Evolutionary conservation across 2,888 invertebrate species (phyloP), one percentile per base, ranked within the genome.

Genomic region (Cataglyphis cursor): DNA sequence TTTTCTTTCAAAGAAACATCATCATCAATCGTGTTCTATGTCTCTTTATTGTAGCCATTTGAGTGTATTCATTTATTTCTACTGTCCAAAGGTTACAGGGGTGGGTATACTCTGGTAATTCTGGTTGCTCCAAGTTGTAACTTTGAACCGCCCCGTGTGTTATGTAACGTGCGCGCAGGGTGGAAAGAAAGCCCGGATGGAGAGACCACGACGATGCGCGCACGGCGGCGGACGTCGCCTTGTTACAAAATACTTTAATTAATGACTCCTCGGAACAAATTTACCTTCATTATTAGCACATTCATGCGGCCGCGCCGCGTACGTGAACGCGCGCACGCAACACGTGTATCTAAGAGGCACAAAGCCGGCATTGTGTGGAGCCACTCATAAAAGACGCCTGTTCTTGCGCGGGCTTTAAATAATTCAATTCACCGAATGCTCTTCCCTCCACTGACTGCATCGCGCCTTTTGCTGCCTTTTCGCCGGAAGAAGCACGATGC

Each of bases 251-350:
- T 93, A 93, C 92, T 94, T 94, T 93, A 94, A 94, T 94, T 94
- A 94, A 94, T 94, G 93, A 93, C 93, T 93, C 90, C 93, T 93
- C 91, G 92, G 91, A 92, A 93, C 92, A 93, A 94, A 94, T 94
- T 94, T 93, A 93, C 93, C 93, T 93, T 93, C 92, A 92, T 94
- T 94, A 94, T 94, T 94, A 94, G 94, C 94, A 93, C 93, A 93
- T 94, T 93, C 92, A 93, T 90, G 88, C 59, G 74, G 74, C 85
- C 81, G 83, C 82, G 65, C 24, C 66, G 83, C 81, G 85, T 81
- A 82, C 84, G 88, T 68, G 86, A 84, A 83, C 81, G 83, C 86
- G 89, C 86, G 88, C 86, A 89, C 85, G 90, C 90, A 92, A 92
- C 90, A 88, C 90, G 90, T 91, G 88, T 90, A 88, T 84, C 81